Conservation (phyloP, 2,113 vertebrate genomes). For the Rhineura floridana region DNA sequence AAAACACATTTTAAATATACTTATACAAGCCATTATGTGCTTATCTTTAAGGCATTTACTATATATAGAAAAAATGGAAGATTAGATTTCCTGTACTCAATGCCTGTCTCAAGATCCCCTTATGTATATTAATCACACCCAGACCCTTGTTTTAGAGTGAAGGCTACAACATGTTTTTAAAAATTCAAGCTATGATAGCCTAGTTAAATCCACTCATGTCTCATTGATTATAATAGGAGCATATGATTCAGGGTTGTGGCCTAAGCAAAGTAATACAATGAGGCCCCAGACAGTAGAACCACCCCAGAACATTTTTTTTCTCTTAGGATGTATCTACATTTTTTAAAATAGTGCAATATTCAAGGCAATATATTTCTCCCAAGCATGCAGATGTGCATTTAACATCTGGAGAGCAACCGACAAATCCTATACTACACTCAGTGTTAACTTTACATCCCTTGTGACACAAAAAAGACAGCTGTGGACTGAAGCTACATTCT, state of each 20-base stretch:
- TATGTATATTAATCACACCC: slow-evolving; percentile 42
- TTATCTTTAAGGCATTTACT: slow-evolving; percentile 62
- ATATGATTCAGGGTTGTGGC: background rate
- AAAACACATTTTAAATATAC: slow-evolving; percentile 67
- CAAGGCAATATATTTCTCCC: background rate
- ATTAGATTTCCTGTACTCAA: slow-evolving; percentile 50
- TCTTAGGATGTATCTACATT: background rate
- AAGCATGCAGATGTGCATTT: background rate
- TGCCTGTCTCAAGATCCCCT: slow-evolving; percentile 32
- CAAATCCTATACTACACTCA: background rate
- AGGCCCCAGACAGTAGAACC: background rate
- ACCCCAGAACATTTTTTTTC: background rate
- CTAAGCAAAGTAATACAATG: background rate
- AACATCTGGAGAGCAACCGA: background rate
- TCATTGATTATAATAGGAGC: background rate
- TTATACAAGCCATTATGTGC: slow-evolving; percentile 63
- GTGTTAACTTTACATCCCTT: background rate
- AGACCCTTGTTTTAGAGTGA: slow-evolving; percentile 27
- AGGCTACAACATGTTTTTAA: slow-evolving; percentile 21
- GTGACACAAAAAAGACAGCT: background rate
- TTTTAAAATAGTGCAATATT: background rate
- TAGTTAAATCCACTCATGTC: background rate
- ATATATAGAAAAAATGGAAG: slow-evolving; percentile 67
- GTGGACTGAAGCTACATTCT: background rate
- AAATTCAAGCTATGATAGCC: background rate